These are phyloP conservation scores for Nomada ferruginata DNA, from an alignment of 2,888 invertebrate species.

Conservation along the genomic window DNA sequence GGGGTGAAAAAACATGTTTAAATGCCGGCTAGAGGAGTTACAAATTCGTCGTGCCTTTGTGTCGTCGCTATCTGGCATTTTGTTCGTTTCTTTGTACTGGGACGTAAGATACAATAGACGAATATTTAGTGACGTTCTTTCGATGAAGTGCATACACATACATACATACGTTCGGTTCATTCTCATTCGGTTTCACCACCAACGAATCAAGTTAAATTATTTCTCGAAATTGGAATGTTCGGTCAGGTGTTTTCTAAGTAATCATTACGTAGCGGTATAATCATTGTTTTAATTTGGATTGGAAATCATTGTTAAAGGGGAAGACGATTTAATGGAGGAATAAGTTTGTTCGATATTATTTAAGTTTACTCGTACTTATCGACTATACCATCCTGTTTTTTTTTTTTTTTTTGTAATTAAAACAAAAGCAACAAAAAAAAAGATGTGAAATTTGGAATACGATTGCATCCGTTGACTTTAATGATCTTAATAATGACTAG, in stretches of 20 bases:
- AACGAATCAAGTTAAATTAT: slow-evolving; percentile 36
- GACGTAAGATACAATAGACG: slow-evolving; percentile 75
- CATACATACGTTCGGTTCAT: slow-evolving; percentile 3
- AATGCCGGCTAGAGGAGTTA: slow-evolving; percentile 57
- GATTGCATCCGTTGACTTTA: not conserved
- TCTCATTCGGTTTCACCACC: slow-evolving; percentile 40
- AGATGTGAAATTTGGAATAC: not conserved
- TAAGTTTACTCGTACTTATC: slow-evolving; percentile 5
- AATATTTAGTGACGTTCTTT: slow-evolving; percentile 71
- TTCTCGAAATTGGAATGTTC: slow-evolving; percentile 8
- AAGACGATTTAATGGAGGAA: not conserved
- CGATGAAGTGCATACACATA: slow-evolving; percentile 1
- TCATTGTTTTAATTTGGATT: slow-evolving; percentile 13
- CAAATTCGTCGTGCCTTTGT: slow-evolving; percentile 72
- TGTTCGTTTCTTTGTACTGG: slow-evolving; percentile 65
- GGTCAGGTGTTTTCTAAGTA: not conserved
- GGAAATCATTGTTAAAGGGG: not conserved
- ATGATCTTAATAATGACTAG: not conserved
- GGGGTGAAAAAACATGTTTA: slow-evolving; percentile 1
- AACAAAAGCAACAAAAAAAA: not conserved
- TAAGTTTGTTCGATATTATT: slow-evolving; percentile 15
- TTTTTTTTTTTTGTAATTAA: slow-evolving; percentile 12
- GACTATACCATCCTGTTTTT: not conserved
- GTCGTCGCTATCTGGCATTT: slow-evolving; percentile 78
- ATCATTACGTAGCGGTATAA: slow-evolving; percentile 5